These are phyloP conservation scores for Paguma larvata DNA, from an alignment of 2,797 vertebrate genomes.

Conservation along the genomic window DNA sequence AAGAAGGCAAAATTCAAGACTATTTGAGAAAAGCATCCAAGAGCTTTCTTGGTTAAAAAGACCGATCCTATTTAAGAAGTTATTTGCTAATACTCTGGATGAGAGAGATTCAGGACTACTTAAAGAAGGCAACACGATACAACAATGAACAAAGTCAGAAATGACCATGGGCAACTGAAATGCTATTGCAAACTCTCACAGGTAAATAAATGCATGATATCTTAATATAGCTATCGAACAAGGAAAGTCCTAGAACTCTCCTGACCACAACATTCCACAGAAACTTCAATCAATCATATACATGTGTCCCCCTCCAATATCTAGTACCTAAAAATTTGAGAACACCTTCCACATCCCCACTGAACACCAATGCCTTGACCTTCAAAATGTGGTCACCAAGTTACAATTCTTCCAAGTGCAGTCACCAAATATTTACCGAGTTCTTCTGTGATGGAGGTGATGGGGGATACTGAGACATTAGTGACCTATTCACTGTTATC, in stretches of 20 bases:
- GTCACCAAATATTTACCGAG: neutral
- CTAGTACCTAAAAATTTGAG: neutral
- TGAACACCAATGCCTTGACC: neutral
- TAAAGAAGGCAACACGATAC: slow-evolving; percentile 27
- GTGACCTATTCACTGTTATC: neutral
- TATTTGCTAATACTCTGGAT: neutral
- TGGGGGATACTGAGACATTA: neutral
- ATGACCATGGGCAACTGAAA: slow-evolving; percentile 6
- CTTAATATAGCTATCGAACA: neutral
- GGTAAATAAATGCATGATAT: neutral
- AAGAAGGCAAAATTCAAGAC: neutral
- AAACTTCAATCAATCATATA: neutral
- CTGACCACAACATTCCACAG: neutral
- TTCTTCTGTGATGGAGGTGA: neutral
- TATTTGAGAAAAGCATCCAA: neutral
- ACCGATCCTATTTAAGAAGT: neutral
- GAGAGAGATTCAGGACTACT: neutral
- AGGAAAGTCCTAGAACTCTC: neutral
- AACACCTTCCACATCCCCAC: neutral
- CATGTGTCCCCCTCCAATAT: neutral
- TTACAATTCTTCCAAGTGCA: neutral
- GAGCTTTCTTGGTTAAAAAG: neutral
- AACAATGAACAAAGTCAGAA: slow-evolving; percentile 39
- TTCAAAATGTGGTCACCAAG: neutral
- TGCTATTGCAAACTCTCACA: neutral